phyloP scores from a whole-genome alignment of 2,113 vertebrate genomes.

The Aspiorhynchus laticeps region DNA sequence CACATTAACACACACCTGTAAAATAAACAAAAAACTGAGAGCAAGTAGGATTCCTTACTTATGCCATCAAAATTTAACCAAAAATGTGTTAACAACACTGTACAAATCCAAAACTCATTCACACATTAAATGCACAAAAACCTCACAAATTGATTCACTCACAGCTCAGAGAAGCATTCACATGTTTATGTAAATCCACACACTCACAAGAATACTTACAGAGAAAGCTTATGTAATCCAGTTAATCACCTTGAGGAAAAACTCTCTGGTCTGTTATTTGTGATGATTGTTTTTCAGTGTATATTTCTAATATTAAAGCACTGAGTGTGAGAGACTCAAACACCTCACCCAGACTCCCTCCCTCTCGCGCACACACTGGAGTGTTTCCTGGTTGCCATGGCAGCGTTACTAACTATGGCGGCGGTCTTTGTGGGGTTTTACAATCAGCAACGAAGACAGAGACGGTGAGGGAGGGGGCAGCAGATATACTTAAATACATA shows the following conservation, averaged over 20 bases:
- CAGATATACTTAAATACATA: not conserved
- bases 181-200: constrained; percentile 21
- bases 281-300: not conserved
- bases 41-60: not conserved
- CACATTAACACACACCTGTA: constrained; percentile 27
- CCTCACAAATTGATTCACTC: not conserved
- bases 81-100: not conserved
- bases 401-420: constrained; percentile 73
- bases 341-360: constrained; percentile 54
- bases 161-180: not conserved
- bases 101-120: not conserved
- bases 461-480: constrained; percentile 46
- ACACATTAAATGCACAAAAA: not conserved
- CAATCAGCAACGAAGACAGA: not conserved
- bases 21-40: constrained; percentile 7
- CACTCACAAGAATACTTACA: constrained; percentile 41
- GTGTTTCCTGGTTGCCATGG: constrained; percentile 83
- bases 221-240: not conserved
- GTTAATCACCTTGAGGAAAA: not conserved
- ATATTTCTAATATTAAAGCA: constrained; percentile 12
- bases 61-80: not conserved
- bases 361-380: constrained; percentile 63
- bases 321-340: constrained; percentile 7
- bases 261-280: not conserved
- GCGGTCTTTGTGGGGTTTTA: constrained; percentile 72